Evolutionary conservation across 2,888 invertebrate species (phyloP), one percentile per base, ranked within the genome.

Genomic region (Metalampra italica): DNA sequence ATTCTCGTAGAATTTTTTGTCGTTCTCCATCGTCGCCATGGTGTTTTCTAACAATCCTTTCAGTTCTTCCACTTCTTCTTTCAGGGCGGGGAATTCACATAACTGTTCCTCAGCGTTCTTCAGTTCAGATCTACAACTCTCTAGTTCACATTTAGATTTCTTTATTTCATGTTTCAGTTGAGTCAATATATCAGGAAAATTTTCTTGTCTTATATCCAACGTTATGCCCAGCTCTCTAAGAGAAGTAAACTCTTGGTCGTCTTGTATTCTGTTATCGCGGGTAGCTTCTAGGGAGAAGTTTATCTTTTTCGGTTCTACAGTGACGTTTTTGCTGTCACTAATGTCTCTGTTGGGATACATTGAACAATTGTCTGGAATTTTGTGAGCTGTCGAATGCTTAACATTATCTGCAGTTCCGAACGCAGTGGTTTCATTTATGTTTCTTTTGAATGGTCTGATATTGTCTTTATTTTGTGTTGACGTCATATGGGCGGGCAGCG

Each of bases 1-100:
- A 47, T 86, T 88, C 51, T 90, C 90, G 48, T 91, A 92, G 57
- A 90, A 92, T 50, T 87, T 82, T 54, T 91, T 91, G 54, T 92
- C 91, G 3, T 83, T 84, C 13, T 87, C 82, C 76, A 91, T 82
- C 0, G 90, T 86, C 1, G 84, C 84, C 70, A 90, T 83, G 0
- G 88, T 90, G 43, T 85, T 85, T 57, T 90, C 88, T 49, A 91
- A 61, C 3, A 90, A 66, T 11, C 75, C 70, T 62, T 90, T 90
- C 0, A 87, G 63, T 58, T 90, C 86, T 64, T 90, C 84, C 0
- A 90, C 86, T 49, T 86, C 86, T 52, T 85, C 85, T 60, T 90
- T 88, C 2, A 90, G 56, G 37, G 84, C 84, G 0, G 89, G 89
- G 47, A 91, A 90, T 62, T 91, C 90, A 50, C 86, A 84, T 1